Base-by-base conservation (phyloP, 2,113 vertebrate genomes). In the Marmota monax region DNA sequence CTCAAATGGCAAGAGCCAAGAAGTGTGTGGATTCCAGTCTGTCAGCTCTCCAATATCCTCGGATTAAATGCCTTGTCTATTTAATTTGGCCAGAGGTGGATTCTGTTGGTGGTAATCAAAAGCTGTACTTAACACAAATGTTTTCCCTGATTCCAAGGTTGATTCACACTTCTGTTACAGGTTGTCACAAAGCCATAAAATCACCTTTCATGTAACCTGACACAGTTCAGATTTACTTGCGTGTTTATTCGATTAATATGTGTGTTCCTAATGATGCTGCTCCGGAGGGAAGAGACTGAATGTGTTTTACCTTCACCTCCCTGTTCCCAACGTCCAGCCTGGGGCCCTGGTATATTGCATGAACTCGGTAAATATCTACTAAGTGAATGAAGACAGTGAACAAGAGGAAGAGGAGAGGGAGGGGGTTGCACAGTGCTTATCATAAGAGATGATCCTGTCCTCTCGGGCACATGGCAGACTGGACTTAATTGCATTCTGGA, bases 31-130 rank as follows among this genome's bases (percentile, higher is more conserved):
- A n/a, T 34, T 80, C 25, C 84, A 27, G 27, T 10, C 61, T 79
- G 7, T 56, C 7, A 95, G 53, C 42, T 12, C 34, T 20, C 17
- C 27, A 6, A 1, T 56, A 56, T 78, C 73, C 0, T 37, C 17
- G 83, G 34, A 89, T 94, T 78, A 74, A 53, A 58, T 86, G 90
- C 23, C 45, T n/a, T 39, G 4, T 79, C 94, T 84, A 1, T 78
- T 95, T 93, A 67, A 69, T 79, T 93, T 94, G 70, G 27, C 53
- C 29, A 87, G 79, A 90, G 79, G 45, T 92, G 22, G 11, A 34
- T 39, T 79, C 84, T 48, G 25, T 53, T 70, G n/a, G 34, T 79
- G 80, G 39, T 51, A 45, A 83, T 82, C 3, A 53, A 74, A 95
- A 63, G 17, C 82, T 61, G 69, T 74, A 14, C 51, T 94, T 83